Conservation (phyloP, 2,888 invertebrate genomes). For the Rhingia rostrata region DNA sequence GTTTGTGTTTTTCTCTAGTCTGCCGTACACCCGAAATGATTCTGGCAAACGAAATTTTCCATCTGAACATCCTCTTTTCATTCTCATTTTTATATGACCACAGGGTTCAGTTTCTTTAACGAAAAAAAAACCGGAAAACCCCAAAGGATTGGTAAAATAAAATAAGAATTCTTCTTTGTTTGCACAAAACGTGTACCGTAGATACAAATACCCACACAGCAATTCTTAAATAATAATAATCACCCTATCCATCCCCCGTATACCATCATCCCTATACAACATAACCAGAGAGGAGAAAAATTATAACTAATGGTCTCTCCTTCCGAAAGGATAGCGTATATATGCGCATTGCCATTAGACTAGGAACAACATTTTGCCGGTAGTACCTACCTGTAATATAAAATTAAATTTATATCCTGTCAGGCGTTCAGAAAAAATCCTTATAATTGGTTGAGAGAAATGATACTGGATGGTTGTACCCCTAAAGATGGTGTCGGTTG, state of each 20-base stretch:
- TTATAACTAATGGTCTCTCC: conserved; percentile 35
- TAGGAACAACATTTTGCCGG: conserved; percentile 34
- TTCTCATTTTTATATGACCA: background rate
- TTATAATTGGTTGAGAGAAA: conserved; percentile 60
- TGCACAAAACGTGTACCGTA: background rate
- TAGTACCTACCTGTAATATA: conserved; percentile 37
- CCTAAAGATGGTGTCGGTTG: conserved; percentile 22
- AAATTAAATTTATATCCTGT: conserved; percentile 71
- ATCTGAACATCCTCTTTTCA: conserved; percentile 36
- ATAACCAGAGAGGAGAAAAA: background rate
- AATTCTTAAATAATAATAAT: conserved; percentile 42
- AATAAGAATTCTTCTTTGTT: conserved; percentile 25
- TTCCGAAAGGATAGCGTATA: conserved; percentile 6
- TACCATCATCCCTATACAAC: conserved; percentile 3
- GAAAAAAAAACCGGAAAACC: conserved; percentile 6
- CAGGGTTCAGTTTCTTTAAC: background rate
- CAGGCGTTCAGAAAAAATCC: conserved; percentile 45
- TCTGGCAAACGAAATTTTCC: conserved; percentile 41
- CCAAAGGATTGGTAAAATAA: conserved; percentile 30
- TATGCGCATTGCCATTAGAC: conserved; percentile 30
- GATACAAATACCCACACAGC: background rate
- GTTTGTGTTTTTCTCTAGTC: background rate
- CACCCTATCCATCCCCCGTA: background rate
- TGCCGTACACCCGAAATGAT: too few relatives aligned
- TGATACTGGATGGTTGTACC: background rate